A percentile compares a stretch with the other conserved stretches of the same genome.
phyloP scores from a whole-genome alignment of 2,797 vertebrate species.

The Acipenser transmontanus region DNA sequence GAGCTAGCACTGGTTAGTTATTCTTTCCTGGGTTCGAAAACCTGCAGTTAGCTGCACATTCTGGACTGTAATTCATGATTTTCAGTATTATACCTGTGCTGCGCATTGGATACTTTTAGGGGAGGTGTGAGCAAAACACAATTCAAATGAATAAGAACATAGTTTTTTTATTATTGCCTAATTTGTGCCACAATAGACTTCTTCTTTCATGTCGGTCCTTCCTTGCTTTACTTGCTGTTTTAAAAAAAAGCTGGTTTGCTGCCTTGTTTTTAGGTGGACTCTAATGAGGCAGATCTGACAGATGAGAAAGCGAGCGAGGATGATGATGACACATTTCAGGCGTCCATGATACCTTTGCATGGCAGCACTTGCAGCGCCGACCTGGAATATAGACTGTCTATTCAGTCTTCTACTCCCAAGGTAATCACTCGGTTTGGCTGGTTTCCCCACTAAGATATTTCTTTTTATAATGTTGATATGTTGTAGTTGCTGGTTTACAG shows the following conservation, averaged over 20 bases:
- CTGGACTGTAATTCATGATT: too few species aligned
- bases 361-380: slow-evolving; percentile 66
- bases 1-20: slow-evolving; percentile 88
- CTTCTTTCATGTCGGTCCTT: too few species aligned
- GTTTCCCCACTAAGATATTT: not conserved
- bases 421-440: slow-evolving; percentile 49
- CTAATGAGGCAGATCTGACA: slow-evolving; percentile 64
- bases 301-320: slow-evolving; percentile 67
- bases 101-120: too few species aligned
- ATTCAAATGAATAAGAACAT: too few species aligned
- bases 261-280: slow-evolving; percentile 73
- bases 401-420: slow-evolving; percentile 67
- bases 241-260: slow-evolving; percentile 15
- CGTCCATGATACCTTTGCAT: slow-evolving; percentile 70
- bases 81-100: too few species aligned
- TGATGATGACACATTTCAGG: slow-evolving; percentile 69
- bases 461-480: not conserved
- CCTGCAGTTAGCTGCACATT: not conserved
- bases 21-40: slow-evolving; percentile 11
- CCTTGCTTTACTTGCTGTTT: too few species aligned
- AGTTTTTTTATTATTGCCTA: too few species aligned
- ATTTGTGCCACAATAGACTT: too few species aligned
- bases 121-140: too few species aligned
- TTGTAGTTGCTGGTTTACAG: too few species aligned
- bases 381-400: slow-evolving; percentile 50